phyloP scores from a whole-genome alignment of 2,888 invertebrate species.

The Oligia fasciuncula region DNA sequence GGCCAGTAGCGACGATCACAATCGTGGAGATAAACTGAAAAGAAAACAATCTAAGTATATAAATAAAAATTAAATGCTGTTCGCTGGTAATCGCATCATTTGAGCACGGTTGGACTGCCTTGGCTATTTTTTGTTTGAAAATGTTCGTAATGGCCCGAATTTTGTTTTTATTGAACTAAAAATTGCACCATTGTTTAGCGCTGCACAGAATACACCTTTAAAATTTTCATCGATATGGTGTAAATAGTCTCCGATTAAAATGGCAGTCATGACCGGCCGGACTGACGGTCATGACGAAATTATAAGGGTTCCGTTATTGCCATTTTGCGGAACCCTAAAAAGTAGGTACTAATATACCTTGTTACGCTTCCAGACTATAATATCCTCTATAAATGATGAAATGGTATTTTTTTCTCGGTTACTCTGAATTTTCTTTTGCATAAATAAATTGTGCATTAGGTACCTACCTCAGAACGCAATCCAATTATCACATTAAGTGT shows the following conservation, averaged over 20 bases:
- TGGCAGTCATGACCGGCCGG: background rate
- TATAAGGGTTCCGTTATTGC: background rate
- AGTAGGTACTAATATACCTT: background rate
- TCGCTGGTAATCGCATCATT: background rate
- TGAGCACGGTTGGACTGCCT: background rate
- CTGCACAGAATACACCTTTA: background rate
- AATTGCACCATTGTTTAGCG: too few species aligned
- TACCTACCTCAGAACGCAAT: slow-evolving; percentile 62
- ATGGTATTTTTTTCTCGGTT: background rate
- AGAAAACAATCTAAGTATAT: background rate
- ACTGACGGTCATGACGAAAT: background rate
- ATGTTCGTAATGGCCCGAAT: background rate
- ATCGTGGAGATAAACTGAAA: slow-evolving; percentile 59
- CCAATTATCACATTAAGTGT: slow-evolving; percentile 67
- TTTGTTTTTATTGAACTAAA: background rate
- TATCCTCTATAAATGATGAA: background rate
- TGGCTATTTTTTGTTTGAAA: background rate
- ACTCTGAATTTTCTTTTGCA: background rate
- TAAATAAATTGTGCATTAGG: background rate
- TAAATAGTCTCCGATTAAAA: background rate
- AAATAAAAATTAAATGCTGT: background rate
- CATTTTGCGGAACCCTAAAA: background rate
- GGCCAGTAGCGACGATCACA: slow-evolving; percentile 26
- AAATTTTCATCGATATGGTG: background rate
- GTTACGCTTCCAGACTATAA: background rate